Conservation (phyloP, 2,888 invertebrate genomes). For the Halocaridina rubra region DNA sequence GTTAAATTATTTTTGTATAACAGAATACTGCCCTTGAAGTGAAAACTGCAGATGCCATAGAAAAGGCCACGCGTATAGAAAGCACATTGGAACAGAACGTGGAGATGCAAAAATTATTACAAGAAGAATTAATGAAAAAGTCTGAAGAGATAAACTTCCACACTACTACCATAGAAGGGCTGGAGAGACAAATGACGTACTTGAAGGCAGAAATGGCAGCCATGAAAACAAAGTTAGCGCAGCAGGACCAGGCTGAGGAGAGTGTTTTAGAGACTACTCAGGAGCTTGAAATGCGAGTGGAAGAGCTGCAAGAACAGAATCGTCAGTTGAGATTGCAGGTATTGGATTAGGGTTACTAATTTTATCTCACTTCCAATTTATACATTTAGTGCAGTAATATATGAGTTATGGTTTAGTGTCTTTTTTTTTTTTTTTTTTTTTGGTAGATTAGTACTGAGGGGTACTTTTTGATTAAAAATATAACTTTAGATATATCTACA, state of each 20-base stretch:
- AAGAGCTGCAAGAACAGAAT: conserved; percentile 36
- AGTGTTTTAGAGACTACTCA: conserved; percentile 10
- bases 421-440: too few species aligned
- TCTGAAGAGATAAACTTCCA: conserved; percentile 41
- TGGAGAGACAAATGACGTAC: conserved; percentile 48
- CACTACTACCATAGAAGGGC: conserved; percentile 46
- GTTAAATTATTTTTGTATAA: neutral
- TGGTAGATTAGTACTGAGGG: too few species aligned
- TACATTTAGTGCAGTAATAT: too few species aligned
- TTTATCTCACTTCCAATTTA: too few species aligned
- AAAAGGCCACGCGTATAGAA: conserved; percentile 27
- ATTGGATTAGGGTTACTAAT: neutral
- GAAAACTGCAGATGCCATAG: conserved; percentile 30
- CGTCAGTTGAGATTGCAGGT: conserved; percentile 50
- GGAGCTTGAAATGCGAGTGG: conserved; percentile 24
- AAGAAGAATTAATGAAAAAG: conserved; percentile 50
- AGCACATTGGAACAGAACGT: conserved; percentile 51
- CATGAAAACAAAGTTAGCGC: conserved; percentile 32
- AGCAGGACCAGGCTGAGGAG: conserved; percentile 47
- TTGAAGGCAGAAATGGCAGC: conserved; percentile 56
- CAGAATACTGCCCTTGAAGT: conserved; percentile 48
- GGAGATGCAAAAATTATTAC: conserved; percentile 49
- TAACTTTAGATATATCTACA: too few species aligned
- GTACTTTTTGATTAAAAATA: too few species aligned
- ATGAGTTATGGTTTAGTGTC: too few species aligned